These are phyloP conservation scores for Brachionus asplanchnoidis DNA, from an alignment of 1,140 invertebrate genomes.

Conservation along the genomic window DNA sequence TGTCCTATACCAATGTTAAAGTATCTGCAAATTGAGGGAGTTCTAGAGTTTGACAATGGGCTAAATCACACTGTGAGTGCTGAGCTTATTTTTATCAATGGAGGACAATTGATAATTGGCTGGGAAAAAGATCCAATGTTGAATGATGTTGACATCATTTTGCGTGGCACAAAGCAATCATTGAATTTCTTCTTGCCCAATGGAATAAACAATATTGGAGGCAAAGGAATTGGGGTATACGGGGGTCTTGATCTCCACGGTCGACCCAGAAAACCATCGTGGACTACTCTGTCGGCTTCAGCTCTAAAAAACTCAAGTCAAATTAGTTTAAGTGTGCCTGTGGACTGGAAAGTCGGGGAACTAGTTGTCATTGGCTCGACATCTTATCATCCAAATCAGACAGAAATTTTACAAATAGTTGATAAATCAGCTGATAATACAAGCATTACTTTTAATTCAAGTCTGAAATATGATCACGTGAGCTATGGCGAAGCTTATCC, in stretches of 20 bases:
- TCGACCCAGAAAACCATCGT: background rate
- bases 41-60: constrained; percentile 11
- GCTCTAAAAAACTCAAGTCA: background rate
- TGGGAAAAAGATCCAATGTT: constrained; percentile 17
- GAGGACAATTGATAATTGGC: constrained; percentile 50
- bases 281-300: background rate
- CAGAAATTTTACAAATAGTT: constrained; percentile 39
- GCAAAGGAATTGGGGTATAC: constrained; percentile 7
- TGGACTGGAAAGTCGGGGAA: constrained; percentile 43
- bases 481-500: background rate
- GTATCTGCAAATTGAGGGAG: background rate
- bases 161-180: constrained; percentile 47
- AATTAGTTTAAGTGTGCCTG: constrained; percentile 11
- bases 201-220: background rate
- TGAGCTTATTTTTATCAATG: constrained; percentile 47
- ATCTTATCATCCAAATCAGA: background rate
- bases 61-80: constrained; percentile 44
- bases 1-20: constrained; percentile 12
- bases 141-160: constrained; percentile 44
- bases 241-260: constrained; percentile 41
- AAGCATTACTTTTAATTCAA: background rate
- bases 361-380: constrained; percentile 43
- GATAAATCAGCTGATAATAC: background rate
- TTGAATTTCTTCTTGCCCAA: background rate
- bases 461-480: background rate